Percentiles rank a stretch among this genome's conserved stretches.
phyloP scores from a whole-genome alignment of 30 jellyfish, hydroid and myxozoan species.

The Aurelia coerulea region DNA sequence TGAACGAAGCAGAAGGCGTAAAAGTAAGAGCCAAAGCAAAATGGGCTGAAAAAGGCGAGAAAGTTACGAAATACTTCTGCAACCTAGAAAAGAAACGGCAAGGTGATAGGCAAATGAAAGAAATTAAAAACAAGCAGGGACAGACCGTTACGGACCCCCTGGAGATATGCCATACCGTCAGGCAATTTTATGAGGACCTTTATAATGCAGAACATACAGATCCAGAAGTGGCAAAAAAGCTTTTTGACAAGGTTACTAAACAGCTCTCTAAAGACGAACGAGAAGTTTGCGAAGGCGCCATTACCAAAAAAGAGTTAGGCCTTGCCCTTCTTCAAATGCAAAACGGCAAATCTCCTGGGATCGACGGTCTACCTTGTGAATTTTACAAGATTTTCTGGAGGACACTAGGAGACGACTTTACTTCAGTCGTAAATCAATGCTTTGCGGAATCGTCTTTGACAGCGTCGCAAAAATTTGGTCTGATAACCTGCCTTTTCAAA shows the following conservation, averaged over 20 bases:
- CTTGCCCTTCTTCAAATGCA: conserved; percentile 12
- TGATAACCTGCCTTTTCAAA: conserved; percentile 12
- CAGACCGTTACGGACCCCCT: neutral
- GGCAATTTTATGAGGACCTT: neutral
- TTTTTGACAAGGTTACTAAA: neutral
- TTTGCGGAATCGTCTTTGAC: neutral
- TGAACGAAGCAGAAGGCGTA: conserved; percentile 10
- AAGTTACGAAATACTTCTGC: conserved; percentile 28
- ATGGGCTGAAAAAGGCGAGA: conserved; percentile 46
- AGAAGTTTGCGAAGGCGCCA: conserved; percentile 13
- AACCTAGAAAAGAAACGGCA: conserved; percentile 14
- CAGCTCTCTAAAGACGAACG: conserved; percentile 2
- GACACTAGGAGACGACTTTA: conserved; percentile 1
- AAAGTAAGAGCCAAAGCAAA: neutral
- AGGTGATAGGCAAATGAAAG: conserved; percentile 7
- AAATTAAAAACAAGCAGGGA: neutral
- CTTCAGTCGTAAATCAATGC: conserved; percentile 1
- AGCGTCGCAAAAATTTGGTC: neutral
- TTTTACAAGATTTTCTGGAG: conserved; percentile 11
- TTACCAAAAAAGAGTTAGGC: conserved; percentile 4
- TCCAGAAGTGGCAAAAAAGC: neutral
- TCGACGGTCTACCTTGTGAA: conserved; percentile 40
- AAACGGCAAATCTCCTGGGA: conserved; percentile 41
- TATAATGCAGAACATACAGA: neutral
- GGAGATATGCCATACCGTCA: neutral